Evolutionary conservation across 2,797 vertebrate genomes (phyloP), one percentile per base, ranked within the genome.

Genomic region (Peromyscus aztecus): DNA sequence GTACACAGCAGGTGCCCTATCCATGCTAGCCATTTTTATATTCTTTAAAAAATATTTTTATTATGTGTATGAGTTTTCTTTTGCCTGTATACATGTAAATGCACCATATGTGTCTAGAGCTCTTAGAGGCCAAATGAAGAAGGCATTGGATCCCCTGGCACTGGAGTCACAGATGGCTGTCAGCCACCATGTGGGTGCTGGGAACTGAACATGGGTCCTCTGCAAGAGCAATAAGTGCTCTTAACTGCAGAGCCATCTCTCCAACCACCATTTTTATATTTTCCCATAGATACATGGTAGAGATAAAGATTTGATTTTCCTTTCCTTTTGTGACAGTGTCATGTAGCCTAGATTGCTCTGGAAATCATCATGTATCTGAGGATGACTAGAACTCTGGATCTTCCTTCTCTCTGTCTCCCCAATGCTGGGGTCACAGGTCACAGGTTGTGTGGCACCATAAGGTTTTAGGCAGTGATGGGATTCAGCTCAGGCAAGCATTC

Each of bases 11-110:
- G 9, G 14, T 3, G 37, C 19, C 73, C 49, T 43, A 29, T 85
- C 65, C 88, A n/a, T 46, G n/a, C 37, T 82, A 84, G 46, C n/a
- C 27, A 78, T 77, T 80, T 92, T 57, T 65, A 80, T 77, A 85
- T 69, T 80, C 31, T 73, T 85, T 89, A 11, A 40, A 9, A 49
- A 29, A 40, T 46, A 37, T 73, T 57, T 71, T 19, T 71, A 55
- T 73, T 87, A 73, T 55, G 49, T 69, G 65, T 71, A 29, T 71
- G 46, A 87, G 23, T 55, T 11, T 29, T 43, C 61, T 40, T 6
- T 43, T 40, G 27, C 27, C 37, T 43, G 37, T 9, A 63, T 67
- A 46, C 14, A 14, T n/a, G 31, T n/a, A 67, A 9, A 34, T 67
- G 19, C 6, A 46, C 14, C 59, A 24, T 52, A 31, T 3, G 3